Conservation (phyloP, 2,888 invertebrate genomes). For the Mycalesis mineus region DNA sequence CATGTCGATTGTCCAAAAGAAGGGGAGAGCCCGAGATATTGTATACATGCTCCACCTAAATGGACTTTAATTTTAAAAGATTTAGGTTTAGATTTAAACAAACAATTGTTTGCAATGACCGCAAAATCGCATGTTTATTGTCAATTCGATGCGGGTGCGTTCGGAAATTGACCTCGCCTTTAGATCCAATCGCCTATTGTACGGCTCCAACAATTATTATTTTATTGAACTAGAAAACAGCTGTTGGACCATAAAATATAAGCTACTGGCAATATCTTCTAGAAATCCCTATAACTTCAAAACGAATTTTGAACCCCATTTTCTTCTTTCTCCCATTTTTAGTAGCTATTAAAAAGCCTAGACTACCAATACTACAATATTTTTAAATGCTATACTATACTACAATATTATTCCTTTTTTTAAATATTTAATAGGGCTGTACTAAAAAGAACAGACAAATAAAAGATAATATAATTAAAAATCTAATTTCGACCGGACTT, state of each 20-base stretch:
- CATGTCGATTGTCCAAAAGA: slow-evolving; percentile 54
- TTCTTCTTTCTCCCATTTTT: too few relatives aligned
- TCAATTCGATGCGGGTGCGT: slow-evolving; percentile 44
- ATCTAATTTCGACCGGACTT: too few relatives aligned
- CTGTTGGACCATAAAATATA: neutral
- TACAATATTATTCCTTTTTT: too few relatives aligned
- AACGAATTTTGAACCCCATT: too few relatives aligned
- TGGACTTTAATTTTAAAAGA: slow-evolving; percentile 34
- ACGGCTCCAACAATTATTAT: slow-evolving; percentile 2
- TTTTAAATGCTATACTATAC: too few relatives aligned
- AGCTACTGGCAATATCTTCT: neutral
- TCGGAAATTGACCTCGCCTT: slow-evolving; percentile 52
- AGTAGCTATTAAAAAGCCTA: too few relatives aligned
- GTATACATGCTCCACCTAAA: slow-evolving; percentile 21
- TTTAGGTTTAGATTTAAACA: slow-evolving; percentile 38
- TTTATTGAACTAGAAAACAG: neutral
- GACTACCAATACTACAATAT: too few relatives aligned
- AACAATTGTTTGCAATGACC: slow-evolving; percentile 9
- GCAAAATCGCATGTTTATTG: slow-evolving; percentile 23
- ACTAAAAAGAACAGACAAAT: too few relatives aligned
- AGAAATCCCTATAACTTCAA: too few relatives aligned
- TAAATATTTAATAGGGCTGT: too few relatives aligned
- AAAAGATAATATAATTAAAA: too few relatives aligned
- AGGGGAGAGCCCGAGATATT: slow-evolving; percentile 43
- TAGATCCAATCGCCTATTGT: slow-evolving; percentile 28